Conservation (phyloP, 2,113 vertebrate genomes). For the Psittacara wagleri region DNA sequence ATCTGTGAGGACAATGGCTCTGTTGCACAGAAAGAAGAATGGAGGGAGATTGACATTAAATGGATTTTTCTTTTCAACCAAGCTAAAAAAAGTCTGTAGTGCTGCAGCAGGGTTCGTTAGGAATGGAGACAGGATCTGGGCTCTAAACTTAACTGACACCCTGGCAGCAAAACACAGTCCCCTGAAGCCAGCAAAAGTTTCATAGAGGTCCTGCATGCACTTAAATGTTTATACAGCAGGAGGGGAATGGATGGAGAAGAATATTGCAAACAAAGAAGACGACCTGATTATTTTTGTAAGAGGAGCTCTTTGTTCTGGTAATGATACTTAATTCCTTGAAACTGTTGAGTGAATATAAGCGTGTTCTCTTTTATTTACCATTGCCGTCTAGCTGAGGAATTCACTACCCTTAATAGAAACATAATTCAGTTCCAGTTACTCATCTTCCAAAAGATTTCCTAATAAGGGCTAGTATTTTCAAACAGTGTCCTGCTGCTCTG, state of each 20-base stretch:
- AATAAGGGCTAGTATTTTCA: conserved; percentile 77
- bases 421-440: conserved; percentile 56
- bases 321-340: conserved; percentile 52
- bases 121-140: background rate
- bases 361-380: conserved; percentile 70
- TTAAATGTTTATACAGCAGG: background rate
- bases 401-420: conserved; percentile 72
- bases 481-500: conserved; percentile 41
- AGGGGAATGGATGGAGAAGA: background rate
- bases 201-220: background rate
- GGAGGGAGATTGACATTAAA: background rate
- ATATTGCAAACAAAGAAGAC: background rate
- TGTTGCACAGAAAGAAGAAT: background rate
- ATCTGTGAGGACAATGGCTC: background rate
- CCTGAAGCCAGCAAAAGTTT: background rate
- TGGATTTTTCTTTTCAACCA: background rate
- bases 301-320: conserved; percentile 54
- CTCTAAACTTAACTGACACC: background rate
- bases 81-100: background rate
- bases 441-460: conserved; percentile 75
- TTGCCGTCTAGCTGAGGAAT: conserved; percentile 65
- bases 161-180: background rate
- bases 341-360: conserved; percentile 68
- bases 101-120: background rate
- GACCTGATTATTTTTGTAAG: conserved; percentile 43